Percentiles rank a stretch among this genome's conserved stretches.
These are phyloP conservation scores for Theonella swinhoei DNA, from an alignment of 37 sponge, comb jelly and placozoan species.

Conservation along the genomic window DNA sequence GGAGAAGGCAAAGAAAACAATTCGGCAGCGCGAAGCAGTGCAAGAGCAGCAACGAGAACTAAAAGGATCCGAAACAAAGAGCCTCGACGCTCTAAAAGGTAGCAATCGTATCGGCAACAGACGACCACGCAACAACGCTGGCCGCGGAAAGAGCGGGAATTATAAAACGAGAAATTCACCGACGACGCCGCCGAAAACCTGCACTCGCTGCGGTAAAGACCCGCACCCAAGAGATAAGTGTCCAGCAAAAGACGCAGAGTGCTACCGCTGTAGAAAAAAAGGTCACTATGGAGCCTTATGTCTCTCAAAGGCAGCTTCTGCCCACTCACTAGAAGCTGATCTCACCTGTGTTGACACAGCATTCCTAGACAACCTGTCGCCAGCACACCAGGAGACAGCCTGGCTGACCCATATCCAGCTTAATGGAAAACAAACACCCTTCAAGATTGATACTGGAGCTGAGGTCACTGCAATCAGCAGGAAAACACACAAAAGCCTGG, in stretches of 20 bases:
- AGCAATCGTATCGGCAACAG: background rate
- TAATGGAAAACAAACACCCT: background rate
- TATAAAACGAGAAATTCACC: too few species aligned
- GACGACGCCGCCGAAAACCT: background rate
- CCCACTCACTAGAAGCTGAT: background rate
- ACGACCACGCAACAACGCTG: too few species aligned
- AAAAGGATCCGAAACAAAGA: background rate
- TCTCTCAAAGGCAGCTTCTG: background rate
- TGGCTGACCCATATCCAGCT: background rate
- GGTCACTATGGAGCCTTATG: constrained; percentile 29
- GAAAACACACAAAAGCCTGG: background rate
- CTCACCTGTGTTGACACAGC: constrained; percentile 10
- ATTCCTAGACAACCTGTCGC: background rate
- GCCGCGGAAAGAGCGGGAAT: too few species aligned
- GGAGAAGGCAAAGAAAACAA: constrained; percentile 28
- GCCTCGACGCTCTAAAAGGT: background rate
- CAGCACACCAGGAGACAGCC: background rate
- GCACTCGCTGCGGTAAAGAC: constrained; percentile 19
- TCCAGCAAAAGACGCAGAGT: too few species aligned
- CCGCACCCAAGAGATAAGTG: constrained; percentile 1
- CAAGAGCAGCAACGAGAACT: constrained; percentile 17
- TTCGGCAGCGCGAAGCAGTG: constrained; percentile 29
- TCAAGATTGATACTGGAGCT: constrained; percentile 24
- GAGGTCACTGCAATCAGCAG: constrained; percentile 16
- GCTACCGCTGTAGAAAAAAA: constrained; percentile 6